These are phyloP conservation scores for Caenorhabditis imperialis DNA, from an alignment of 2,888 invertebrate genomes.

Conservation along the genomic window DNA sequence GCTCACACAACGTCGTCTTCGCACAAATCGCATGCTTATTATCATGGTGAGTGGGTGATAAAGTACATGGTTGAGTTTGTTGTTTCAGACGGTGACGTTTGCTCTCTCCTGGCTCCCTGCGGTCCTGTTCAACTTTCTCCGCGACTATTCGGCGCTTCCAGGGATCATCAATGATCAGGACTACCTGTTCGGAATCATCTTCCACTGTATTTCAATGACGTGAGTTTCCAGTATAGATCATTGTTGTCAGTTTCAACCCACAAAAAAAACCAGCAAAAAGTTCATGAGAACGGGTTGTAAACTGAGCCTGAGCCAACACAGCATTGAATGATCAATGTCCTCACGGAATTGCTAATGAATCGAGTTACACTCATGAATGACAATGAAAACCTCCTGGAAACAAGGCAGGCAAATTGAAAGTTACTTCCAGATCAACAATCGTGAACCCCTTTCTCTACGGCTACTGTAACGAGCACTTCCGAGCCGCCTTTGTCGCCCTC, in stretches of 20 bases:
- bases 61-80: background rate
- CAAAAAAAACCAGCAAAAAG: background rate
- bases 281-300: constrained; percentile 13
- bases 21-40: constrained; percentile 97
- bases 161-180: constrained; percentile 67
- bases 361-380: background rate
- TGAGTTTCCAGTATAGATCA: constrained; percentile 18
- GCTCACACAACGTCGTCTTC: constrained; percentile 85
- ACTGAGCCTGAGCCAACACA: background rate
- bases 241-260: background rate
- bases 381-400: too few relatives aligned
- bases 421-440: constrained; percentile 65
- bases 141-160: constrained; percentile 74
- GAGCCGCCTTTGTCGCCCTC: constrained; percentile 70
- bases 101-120: constrained; percentile 87
- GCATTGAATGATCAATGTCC: constrained; percentile 46
- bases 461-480: constrained; percentile 75
- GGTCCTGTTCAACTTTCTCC: constrained; percentile 76
- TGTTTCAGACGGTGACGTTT: constrained; percentile 84
- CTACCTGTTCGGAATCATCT: constrained; percentile 75
- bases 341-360: constrained; percentile 36
- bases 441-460: constrained; percentile 77
- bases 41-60: constrained; percentile 85
- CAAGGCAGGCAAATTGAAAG: too few relatives aligned
- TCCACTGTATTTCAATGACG: constrained; percentile 77